Base-by-base conservation (phyloP, 92 coral and sea anemone species). In the Porites rus region DNA sequence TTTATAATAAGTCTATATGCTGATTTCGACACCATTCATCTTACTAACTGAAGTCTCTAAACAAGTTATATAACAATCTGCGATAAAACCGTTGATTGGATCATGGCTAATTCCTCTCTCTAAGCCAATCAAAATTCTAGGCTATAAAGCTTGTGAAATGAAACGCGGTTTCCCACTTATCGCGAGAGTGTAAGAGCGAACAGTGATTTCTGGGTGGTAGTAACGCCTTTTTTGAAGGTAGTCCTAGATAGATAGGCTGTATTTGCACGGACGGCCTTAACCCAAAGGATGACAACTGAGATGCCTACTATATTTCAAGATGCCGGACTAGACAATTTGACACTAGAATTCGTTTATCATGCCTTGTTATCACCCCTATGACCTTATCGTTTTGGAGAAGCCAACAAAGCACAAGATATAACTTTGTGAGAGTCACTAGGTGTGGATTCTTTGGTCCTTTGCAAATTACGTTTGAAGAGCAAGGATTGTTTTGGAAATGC, bases 51-150 rank as follows among this genome's bases (percentile, higher is more conserved):
- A 80, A 81, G 74, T 70, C 85, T 63, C 68, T 88, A 85, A 82
- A 88, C 89, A 87, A 82, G 95, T 82, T 83, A 91, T 94, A 90
- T 38, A 94, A 94, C 95, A 84, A 85, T 92, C 76, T 84, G 86
- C 92, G 92, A 90, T 72, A 93, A 77, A 70, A 83, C 82, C 90
- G 96, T 80, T 94, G 98, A 94, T 83, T 88, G 87, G 94, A 85
- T 92, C 89, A 78, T 77, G 93, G 90, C 90, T 92, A 84, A 80
- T 58, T 89, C 71, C 76, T 86, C 65, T 72, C 76, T 58, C 78
- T 85, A 65, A 84, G 88, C 98, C 98, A 94, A 94, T 94, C 95
- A 92, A 65, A 90, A 84, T 14, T 56, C 54, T 63, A 74, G 88
- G 81, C 13, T 76, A 10, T 17, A 56, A 80, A n/a, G 76, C 20